A percentile compares a stretch with the other conserved stretches of the same genome.
These are phyloP conservation scores for Rhinogobio ventralis DNA, from an alignment of 2,797 vertebrate species.

Conservation along the genomic window DNA sequence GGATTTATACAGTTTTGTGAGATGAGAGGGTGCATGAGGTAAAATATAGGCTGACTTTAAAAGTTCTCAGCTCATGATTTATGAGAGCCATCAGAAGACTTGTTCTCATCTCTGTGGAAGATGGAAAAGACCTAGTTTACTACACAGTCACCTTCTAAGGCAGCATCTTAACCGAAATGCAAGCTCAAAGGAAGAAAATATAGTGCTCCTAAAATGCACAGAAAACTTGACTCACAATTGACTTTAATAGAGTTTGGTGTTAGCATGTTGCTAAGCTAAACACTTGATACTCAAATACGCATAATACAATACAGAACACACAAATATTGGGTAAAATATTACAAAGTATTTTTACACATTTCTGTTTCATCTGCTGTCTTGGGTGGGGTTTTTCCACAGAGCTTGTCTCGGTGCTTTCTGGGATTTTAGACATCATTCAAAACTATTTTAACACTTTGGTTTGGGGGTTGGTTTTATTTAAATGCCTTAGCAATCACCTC, in stretches of 20 bases:
- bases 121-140: neutral
- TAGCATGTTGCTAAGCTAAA: neutral
- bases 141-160: neutral
- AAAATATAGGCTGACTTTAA: slow-evolving; percentile 19
- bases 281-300: neutral
- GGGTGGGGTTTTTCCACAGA: neutral
- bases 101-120: neutral
- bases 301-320: neutral
- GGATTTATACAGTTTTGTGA: neutral
- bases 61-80: neutral
- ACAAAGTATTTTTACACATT: neutral
- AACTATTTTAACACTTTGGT: neutral
- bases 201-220: neutral
- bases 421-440: neutral
- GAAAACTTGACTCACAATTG: neutral
- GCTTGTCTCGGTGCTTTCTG: neutral
- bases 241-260: neutral
- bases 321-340: neutral
- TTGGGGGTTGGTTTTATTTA: too few species aligned
- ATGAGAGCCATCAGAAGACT: neutral
- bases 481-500: too few species aligned
- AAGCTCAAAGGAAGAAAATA: neutral
- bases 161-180: neutral
- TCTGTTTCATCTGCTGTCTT: neutral
- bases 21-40: slow-evolving; percentile 10